Base-by-base conservation (phyloP, 2,113 vertebrate species). In the Seriola quinqueradiata region DNA sequence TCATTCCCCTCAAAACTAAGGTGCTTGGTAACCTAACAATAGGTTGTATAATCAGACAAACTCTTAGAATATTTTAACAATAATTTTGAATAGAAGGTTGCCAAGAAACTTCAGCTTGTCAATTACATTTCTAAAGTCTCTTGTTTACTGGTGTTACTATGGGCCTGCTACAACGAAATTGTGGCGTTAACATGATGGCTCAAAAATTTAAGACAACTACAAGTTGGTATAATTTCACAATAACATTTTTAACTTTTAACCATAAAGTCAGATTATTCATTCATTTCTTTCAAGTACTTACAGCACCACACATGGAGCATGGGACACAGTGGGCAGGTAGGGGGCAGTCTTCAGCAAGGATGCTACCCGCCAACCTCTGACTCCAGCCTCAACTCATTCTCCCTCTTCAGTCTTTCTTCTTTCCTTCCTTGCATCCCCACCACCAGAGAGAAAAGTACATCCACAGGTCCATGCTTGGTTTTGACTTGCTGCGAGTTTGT, bases 231-330 rank as follows among this genome's bases (percentile, higher is more conserved):
- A 23, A 46, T 46, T 69, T 64, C 54, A 85, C 57, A 82, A 40
- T 68, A 70, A 10, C 5, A 63, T 28, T 73, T 77, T 77, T n/a
- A 79, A 50, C 21, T 59, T 70, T 77, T 78, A 70, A 88, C 75
- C 71, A 90, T 73, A 36, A 81, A 65, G 63, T 88, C 77, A 89
- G 59, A 79, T 86, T 75, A 87, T 87, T 83, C 74, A 88, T 87
- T 89, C 68, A 84, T 87, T 84, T 85, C 69, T 85, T 32, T 77
- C 19, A 68, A 92, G 91, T 94, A 94, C 93, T 94, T 94, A 94
- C 93, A 93, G 93, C 91, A 94, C 92, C 92, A 89, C 83, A 91
- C 90, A 91, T 68, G 91, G 66, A 90, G 91, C 88, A 92, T 88
- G 85, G 91, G 87, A 91, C 89, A 92, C 92, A 93, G 90, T 93